These are phyloP conservation scores for Cliona cf. orientalis DNA, from an alignment of 37 sponge, comb jelly and placozoan species.

Conservation along the genomic window DNA sequence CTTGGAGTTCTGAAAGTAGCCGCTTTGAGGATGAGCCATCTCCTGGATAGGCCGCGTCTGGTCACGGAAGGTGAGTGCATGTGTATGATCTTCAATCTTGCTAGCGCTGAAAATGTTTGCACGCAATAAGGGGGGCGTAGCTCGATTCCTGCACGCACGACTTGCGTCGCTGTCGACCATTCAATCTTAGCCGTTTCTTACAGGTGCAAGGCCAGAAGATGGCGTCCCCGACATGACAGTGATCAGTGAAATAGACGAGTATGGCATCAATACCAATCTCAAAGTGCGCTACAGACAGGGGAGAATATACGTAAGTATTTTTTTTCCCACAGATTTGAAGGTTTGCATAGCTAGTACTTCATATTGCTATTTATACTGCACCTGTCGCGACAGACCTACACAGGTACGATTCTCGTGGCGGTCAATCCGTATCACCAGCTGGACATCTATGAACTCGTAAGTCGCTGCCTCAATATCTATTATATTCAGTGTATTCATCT, in stretches of 20 bases:
- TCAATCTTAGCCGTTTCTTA: constrained; percentile 8
- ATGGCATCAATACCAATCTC: constrained; percentile 92
- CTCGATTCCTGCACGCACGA: constrained; percentile 4
- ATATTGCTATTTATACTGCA: neutral
- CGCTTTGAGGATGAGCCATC: constrained; percentile 66
- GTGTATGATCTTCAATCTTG: neutral
- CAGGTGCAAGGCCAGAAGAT: constrained; percentile 89
- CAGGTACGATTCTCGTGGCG: constrained; percentile 92
- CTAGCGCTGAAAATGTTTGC: neutral
- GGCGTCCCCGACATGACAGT: constrained; percentile 97
- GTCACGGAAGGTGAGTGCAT: constrained; percentile 74
- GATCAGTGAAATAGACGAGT: constrained; percentile 91
- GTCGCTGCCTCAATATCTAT: too few relatives aligned
- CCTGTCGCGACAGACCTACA: constrained; percentile 79
- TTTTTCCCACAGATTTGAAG: too few relatives aligned
- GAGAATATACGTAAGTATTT: constrained; percentile 90
- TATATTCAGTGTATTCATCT: too few relatives aligned
- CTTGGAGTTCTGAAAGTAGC: too few relatives aligned
- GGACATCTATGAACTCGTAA: constrained; percentile 82
- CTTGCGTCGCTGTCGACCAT: neutral
- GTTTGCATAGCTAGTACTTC: neutral
- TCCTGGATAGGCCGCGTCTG: constrained; percentile 85
- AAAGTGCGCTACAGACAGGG: constrained; percentile 77
- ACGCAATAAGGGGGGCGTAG: constrained; percentile 47
- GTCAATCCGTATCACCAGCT: constrained; percentile 92